These are phyloP conservation scores for Portunus trituberculatus DNA, from an alignment of 1,140 invertebrate genomes.

Conservation along the genomic window DNA sequence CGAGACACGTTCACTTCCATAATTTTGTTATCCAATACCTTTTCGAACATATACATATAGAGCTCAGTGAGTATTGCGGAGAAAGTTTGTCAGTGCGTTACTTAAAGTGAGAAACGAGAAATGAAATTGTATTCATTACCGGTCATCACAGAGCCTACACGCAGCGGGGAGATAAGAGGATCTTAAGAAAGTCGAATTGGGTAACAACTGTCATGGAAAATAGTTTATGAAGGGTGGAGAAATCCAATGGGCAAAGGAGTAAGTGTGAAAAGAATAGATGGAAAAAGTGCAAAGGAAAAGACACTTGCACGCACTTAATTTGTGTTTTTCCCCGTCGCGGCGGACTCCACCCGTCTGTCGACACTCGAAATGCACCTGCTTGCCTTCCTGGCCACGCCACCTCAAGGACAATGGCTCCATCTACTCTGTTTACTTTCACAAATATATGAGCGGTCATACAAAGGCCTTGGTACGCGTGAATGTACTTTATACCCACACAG, in stretches of 20 bases:
- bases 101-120: no score
- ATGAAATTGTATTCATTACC: no score
- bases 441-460: background rate
- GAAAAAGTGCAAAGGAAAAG: background rate
- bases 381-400: background rate
- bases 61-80: no score
- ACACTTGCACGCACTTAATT: background rate
- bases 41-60: no score
- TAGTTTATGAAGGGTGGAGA: background rate
- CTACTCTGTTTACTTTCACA: background rate
- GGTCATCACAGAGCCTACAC: no score
- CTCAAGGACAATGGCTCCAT: background rate
- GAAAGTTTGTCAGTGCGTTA: no score
- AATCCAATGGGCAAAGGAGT: constrained; percentile 38
- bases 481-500: background rate
- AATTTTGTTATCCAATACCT: no score
- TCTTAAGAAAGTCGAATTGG: no score
- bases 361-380: background rate
- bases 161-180: no score
- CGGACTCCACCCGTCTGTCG: background rate
- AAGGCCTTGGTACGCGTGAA: background rate
- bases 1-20: no score
- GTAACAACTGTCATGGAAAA: background rate
- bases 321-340: background rate
- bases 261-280: background rate